phyloP scores from a whole-genome alignment of 1,140 invertebrate genomes.

The Trinorchestia longiramus region DNA sequence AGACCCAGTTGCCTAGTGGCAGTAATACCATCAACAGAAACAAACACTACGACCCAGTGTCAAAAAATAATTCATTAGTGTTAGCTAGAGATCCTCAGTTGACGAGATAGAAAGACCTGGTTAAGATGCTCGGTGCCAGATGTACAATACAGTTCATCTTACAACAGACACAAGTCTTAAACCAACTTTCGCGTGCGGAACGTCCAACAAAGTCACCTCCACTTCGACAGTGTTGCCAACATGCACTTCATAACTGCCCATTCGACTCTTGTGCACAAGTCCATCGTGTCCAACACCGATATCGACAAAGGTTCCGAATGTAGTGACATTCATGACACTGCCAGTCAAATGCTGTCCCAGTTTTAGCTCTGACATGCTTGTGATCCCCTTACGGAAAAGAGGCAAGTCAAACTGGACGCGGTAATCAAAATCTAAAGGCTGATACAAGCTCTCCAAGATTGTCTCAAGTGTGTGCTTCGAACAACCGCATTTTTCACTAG shows the following conservation, averaged over 20 bases:
- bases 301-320: conserved; percentile 92
- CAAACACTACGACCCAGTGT: too few relatives aligned
- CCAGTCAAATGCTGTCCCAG: conserved; percentile 74
- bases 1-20: too few relatives aligned
- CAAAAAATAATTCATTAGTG: too few relatives aligned
- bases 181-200: background rate
- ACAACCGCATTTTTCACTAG: conserved; percentile 70
- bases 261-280: conserved; percentile 79
- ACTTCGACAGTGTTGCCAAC: conserved; percentile 76
- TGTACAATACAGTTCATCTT: background rate
- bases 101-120: too few relatives aligned
- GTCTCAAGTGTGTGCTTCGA: conserved; percentile 75
- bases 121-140: background rate
- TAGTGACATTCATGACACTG: conserved; percentile 80
- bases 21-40: too few relatives aligned
- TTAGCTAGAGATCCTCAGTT: too few relatives aligned
- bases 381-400: conserved; percentile 78
- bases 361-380: conserved; percentile 75
- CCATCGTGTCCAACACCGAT: conserved; percentile 84
- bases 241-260: conserved; percentile 75
- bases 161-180: background rate
- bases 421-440: conserved; percentile 78
- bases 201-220: conserved; percentile 3
- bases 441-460: conserved; percentile 77
- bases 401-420: conserved; percentile 76